phyloP scores from a whole-genome alignment of 1,140 invertebrate genomes.

The Teleopsis dalmanni region DNA sequence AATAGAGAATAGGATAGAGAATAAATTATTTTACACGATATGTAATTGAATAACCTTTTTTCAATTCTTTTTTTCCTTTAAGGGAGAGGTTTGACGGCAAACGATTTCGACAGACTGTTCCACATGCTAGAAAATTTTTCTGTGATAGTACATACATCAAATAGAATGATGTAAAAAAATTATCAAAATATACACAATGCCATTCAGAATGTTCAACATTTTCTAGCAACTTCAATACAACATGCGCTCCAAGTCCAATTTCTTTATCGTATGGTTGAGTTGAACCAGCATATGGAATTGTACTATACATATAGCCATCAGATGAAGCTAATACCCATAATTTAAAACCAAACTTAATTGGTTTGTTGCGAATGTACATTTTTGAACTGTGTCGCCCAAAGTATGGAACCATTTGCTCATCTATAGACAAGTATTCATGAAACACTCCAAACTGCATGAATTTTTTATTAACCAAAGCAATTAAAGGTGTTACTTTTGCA shows the following conservation, averaged over 20 bases:
- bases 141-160: background rate
- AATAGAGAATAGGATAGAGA: too few relatives aligned
- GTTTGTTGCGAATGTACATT: slow-evolving; percentile 47
- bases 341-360: slow-evolving; percentile 44
- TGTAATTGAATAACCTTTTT: background rate
- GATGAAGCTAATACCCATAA: background rate
- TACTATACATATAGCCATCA: background rate
- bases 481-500: slow-evolving; percentile 27
- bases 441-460: slow-evolving; percentile 40
- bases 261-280: background rate
- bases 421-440: slow-evolving; percentile 41
- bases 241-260: slow-evolving; percentile 1
- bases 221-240: slow-evolving; percentile 1
- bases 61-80: background rate
- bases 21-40: background rate
- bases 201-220: background rate
- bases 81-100: background rate
- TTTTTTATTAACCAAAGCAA: slow-evolving; percentile 29
- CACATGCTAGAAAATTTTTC: too few relatives aligned
- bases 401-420: slow-evolving; percentile 49
- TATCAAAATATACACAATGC: slow-evolving; percentile 2
- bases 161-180: slow-evolving; percentile 2
- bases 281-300: slow-evolving; percentile 5
- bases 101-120: too few relatives aligned
- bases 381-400: slow-evolving; percentile 47